These are phyloP conservation scores for Suricata suricatta DNA, from an alignment of 2,113 vertebrate genomes.

Conservation along the genomic window DNA sequence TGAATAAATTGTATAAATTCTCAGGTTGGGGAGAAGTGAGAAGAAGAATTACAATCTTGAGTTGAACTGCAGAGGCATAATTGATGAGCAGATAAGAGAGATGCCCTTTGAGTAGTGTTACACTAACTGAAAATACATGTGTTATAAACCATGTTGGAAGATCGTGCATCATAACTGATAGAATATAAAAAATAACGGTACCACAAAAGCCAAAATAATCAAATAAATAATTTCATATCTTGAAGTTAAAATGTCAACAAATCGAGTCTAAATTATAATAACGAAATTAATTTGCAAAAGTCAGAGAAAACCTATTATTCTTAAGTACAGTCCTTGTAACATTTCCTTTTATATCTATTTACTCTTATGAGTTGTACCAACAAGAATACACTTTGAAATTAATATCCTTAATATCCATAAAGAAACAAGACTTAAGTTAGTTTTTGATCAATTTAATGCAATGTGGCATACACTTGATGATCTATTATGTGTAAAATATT, in stretches of 20 bases:
- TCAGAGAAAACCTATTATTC: background rate
- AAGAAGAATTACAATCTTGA: background rate
- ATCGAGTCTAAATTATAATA: slow-evolving; percentile 31
- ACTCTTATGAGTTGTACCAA: background rate
- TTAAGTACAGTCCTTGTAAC: slow-evolving; percentile 29
- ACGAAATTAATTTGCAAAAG: background rate
- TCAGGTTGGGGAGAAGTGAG: background rate
- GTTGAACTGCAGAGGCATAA: slow-evolving; percentile 49
- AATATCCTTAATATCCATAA: background rate
- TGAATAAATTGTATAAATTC: background rate
- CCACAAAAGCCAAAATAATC: slow-evolving; percentile 6
- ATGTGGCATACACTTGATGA: background rate
- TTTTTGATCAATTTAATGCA: background rate
- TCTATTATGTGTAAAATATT: background rate
- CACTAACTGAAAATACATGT: background rate
- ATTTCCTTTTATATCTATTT: background rate
- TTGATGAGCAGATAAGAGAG: slow-evolving; percentile 59
- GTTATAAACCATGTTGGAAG: slow-evolving; percentile 20
- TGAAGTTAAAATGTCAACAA: slow-evolving; percentile 4
- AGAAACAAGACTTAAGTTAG: background rate
- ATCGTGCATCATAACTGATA: background rate
- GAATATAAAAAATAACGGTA: background rate
- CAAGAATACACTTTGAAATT: background rate
- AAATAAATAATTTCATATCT: slow-evolving; percentile 25
- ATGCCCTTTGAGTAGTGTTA: background rate